phyloP scores from a whole-genome alignment of 1,140 invertebrate genomes.

The Zaprionus davidi region DNA sequence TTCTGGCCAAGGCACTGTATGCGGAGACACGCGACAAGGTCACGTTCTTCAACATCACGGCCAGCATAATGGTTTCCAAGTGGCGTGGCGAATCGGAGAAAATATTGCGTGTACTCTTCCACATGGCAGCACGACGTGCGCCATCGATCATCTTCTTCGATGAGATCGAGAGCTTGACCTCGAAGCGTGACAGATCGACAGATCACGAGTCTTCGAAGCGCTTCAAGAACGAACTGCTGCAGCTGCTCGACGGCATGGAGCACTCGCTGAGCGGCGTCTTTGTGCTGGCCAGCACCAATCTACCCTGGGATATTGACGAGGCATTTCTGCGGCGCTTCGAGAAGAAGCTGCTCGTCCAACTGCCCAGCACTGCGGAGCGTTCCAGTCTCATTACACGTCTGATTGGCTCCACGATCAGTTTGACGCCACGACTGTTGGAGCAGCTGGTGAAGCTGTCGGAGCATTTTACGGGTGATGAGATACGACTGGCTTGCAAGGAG shows the following conservation, averaged over 20 bases:
- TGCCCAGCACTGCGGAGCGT: slow-evolving; percentile 89
- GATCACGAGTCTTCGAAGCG: slow-evolving; percentile 97
- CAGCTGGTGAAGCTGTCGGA: slow-evolving; percentile 88
- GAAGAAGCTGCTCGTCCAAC: slow-evolving; percentile 92
- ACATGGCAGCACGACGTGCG: slow-evolving; percentile 94
- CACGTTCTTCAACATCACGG: slow-evolving; percentile 96
- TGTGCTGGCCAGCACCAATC: slow-evolving; percentile 94
- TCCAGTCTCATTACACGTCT: slow-evolving; percentile 88
- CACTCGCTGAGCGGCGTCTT: slow-evolving; percentile 87
- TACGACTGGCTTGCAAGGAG: slow-evolving; percentile 95
- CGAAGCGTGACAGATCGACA: slow-evolving; percentile 87
- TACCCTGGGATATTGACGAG: slow-evolving; percentile 96
- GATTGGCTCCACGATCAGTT: slow-evolving; percentile 84
- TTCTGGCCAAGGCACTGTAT: slow-evolving; percentile 94
- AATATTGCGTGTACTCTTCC: slow-evolving; percentile 92
- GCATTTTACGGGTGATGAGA: slow-evolving; percentile 92
- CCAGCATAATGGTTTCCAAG: slow-evolving; percentile 95
- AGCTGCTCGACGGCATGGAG: slow-evolving; percentile 95
- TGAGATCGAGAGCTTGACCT: slow-evolving; percentile 96
- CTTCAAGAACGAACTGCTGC: slow-evolving; percentile 96
- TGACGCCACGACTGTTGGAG: slow-evolving; percentile 84
- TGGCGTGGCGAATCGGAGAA: slow-evolving; percentile 98
- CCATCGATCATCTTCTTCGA: slow-evolving; percentile 98
- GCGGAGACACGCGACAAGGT: slow-evolving; percentile 89
- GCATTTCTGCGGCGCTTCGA: slow-evolving; percentile 95